Evolutionary conservation across 2,797 vertebrate species (phyloP), one percentile per base, ranked within the genome.

Genomic region (Onychomys leucogaster): DNA sequence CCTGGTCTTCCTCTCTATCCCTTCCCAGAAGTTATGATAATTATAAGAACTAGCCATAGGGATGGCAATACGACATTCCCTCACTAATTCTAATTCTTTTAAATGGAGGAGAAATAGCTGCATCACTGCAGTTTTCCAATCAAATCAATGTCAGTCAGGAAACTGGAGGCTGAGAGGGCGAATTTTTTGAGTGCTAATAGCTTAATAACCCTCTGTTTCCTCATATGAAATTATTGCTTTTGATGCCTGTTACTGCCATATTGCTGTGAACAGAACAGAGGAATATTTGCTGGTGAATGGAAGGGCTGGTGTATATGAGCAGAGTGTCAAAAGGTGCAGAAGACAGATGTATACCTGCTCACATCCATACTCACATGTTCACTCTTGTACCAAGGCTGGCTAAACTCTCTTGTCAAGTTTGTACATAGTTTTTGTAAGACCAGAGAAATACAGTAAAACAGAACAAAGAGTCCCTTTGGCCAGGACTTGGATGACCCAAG

Each of bases 1-100:
- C 49, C 46, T 67, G 65, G 23, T 11, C 43, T 97, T 95, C 41
- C 34, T 61, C 25, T 94, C 93, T 78, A 59, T 76, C 12, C 21
- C 2, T 96, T 95, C 93, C 91, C 94, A 86, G 80, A 96, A 88
- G 82, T 95, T 73, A 94, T 57, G 46, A 49, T 91, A 94, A 97
- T 69, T 97, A 49, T 91, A 65, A 94, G 94, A 96, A 95, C 67
- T 82, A 95, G 85, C 13, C 61, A 65, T 92, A 94, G 55, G 73
- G 91, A 55, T 61, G 34, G 75, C 92, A 94, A 57, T 90, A 88
- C 94, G 67, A 95, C 9, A 21, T 85, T 86, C 90, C 55, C 82
- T 95, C 81, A 71, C 73, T 94, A 94, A 95, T 96, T 92, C 95
- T 96, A 97, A 97, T 96, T 97, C 95, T 89, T 89, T 96, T 94